phyloP scores from a whole-genome alignment of 2,797 vertebrate genomes.

The Natrix natrix region DNA sequence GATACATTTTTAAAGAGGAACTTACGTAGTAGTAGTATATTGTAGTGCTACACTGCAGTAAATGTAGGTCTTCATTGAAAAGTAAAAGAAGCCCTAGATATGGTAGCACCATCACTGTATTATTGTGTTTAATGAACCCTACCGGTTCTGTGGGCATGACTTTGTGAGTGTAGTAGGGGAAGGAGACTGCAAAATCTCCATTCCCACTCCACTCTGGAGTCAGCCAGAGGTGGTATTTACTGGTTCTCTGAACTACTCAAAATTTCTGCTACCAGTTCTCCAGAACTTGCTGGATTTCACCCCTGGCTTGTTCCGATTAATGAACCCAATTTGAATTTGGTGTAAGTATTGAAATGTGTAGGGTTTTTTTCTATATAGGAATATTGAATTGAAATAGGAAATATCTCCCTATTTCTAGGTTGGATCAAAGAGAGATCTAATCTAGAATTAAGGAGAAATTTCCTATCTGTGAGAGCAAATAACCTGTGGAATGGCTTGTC shows the following conservation, averaged over 20 bases:
- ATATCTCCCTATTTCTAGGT: neutral
- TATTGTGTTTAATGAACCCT: neutral
- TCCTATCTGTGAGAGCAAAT: neutral
- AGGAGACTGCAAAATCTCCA: too few species aligned
- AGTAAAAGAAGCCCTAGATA: neutral
- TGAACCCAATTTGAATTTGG: neutral
- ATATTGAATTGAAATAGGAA: neutral
- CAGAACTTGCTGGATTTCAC: too few species aligned
- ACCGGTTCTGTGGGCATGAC: too few species aligned
- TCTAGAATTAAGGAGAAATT: neutral
- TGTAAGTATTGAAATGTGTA: neutral
- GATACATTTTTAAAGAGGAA: neutral
- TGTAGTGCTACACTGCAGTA: neutral
- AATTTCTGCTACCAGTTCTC: too few species aligned
- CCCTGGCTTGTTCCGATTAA: too few species aligned
- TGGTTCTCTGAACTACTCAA: too few species aligned
- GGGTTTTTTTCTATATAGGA: neutral
- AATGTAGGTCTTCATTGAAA: neutral
- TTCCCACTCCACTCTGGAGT: too few species aligned
- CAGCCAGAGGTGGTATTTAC: too few species aligned
- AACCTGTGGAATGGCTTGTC: neutral
- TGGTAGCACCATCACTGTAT: neutral
- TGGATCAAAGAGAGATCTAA: neutral
- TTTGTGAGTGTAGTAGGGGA: too few species aligned
- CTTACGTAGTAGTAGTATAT: neutral